phyloP scores from a whole-genome alignment of 2,888 invertebrate genomes.

The Sarcophaga subvicina region DNA sequence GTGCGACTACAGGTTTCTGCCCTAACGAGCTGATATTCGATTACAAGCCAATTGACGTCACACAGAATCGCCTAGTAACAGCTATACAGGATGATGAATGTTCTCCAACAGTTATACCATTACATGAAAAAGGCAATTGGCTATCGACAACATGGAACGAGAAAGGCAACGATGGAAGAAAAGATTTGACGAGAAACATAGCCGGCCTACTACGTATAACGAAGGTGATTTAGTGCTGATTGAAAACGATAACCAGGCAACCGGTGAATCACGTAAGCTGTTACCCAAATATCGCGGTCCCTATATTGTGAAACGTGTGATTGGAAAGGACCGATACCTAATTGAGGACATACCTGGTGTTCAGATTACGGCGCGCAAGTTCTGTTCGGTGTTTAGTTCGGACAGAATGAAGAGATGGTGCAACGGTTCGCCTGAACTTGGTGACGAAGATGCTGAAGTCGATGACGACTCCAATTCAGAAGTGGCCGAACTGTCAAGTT shows the following conservation, averaged over 20 bases:
- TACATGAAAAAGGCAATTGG: constrained; percentile 30
- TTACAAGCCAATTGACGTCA: constrained; percentile 43
- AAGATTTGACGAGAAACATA: not conserved
- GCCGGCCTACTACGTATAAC: constrained; percentile 7
- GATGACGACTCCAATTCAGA: not conserved
- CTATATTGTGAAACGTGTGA: constrained; percentile 30
- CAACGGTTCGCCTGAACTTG: constrained; percentile 1
- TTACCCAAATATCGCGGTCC: constrained; percentile 39
- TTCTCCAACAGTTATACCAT: not conserved
- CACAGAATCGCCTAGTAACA: constrained; percentile 43
- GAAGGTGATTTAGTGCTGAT: constrained; percentile 52
- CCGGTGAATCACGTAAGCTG: constrained; percentile 66
- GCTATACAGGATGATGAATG: constrained; percentile 32
- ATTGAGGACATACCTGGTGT: constrained; percentile 63
- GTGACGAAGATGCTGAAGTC: not conserved
- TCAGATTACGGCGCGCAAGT: constrained; percentile 50
- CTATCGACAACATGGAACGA: constrained; percentile 28
- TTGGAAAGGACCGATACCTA: constrained; percentile 65
- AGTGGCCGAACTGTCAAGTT: not conserved
- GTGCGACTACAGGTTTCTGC: constrained; percentile 30
- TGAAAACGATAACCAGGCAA: constrained; percentile 56
- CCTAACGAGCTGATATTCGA: constrained; percentile 54
- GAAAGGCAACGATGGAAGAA: constrained; percentile 26
- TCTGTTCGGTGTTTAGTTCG: constrained; percentile 43
- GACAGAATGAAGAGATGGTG: constrained; percentile 67